Evolutionary conservation across 2,113 vertebrate genomes (phyloP).

Genomic region (Oplegnathus fasciatus): DNA sequence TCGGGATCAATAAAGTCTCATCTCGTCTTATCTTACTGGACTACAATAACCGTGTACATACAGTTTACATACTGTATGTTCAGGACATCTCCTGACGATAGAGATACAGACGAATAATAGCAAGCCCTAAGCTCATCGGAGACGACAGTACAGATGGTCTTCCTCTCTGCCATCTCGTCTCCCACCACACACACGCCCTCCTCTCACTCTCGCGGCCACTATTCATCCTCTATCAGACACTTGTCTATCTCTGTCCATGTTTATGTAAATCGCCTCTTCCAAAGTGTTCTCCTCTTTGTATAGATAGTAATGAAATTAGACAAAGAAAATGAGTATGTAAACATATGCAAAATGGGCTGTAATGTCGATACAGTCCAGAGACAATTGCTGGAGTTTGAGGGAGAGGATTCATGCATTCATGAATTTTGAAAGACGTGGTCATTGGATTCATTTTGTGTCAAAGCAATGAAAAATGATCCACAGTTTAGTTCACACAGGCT

Average conservation of each 20-base stretch:
- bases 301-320: conserved; percentile 22
- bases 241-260: conserved; percentile 27
- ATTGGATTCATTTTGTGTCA: conserved; percentile 54
- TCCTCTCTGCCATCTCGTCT: neutral
- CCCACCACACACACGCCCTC: neutral
- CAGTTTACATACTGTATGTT: neutral
- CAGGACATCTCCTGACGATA: neutral
- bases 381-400: neutral
- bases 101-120: neutral
- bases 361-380: conserved; percentile 7
- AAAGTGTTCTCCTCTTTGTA: conserved; percentile 24
- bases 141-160: conserved; percentile 16
- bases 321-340: conserved; percentile 17
- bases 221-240: conserved; percentile 28
- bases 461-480: conserved; percentile 49
- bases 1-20: neutral
- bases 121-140: neutral
- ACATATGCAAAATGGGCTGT: conserved; percentile 22
- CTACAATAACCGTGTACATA: neutral
- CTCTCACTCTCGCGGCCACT: neutral
- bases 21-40: neutral
- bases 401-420: conserved; percentile 37
- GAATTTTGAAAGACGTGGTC: conserved; percentile 31
- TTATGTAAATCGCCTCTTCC: conserved; percentile 34
- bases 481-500: conserved; percentile 27